Evolutionary conservation across 2,797 vertebrate genomes (phyloP), one percentile per base, ranked within the genome.

Genomic region (Babyrousa celebensis): DNA sequence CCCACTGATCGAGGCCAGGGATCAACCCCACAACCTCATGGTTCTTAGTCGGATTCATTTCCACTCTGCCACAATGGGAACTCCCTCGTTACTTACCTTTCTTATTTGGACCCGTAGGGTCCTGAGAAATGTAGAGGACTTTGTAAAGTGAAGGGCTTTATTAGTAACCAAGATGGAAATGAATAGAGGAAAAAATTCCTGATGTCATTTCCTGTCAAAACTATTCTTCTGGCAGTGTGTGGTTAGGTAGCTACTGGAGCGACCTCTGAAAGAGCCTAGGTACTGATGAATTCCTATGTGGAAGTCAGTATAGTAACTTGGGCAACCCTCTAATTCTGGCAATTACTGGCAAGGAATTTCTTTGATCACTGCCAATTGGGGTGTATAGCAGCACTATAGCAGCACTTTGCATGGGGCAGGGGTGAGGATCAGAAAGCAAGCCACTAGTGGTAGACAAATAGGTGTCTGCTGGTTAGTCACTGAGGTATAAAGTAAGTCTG

Each of bases 21-120:
- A 36, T 36, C 36, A 36, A 36, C 36, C 36, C 36, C 36, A 3
- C 36, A 36, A 36, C 36, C 36, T 36, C 36, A 36, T 36, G 36
- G 36, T 36, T 36, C 36, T 36, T 36, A 36, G 36, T 36, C 36
- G 36, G 36, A 36, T 36, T 36, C 36, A 36, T 36, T 36, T 36
- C 36, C 36, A 36, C 36, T 36, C 3, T 36, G 36, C 36, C 36
- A 36, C 36, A 4, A 36, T 36, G 36, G 36, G 36, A 36, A 36
- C 36, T 36, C 36, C 36, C 29, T 71, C 36, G 40, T 43, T 80
- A 75, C 94, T 68, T n/a, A 67, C 87, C 25, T 70, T 90, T 96
- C 94, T 92, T 74, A 23, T 95, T 91, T 93, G 62, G 27, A 60
- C 40, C 67, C 77, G 0, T 68, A 10, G 15, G n/a, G 10, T 85